Evolutionary conservation across 2,797 vertebrate genomes (phyloP).

Genomic region (Coregonus suidteri): DNA sequence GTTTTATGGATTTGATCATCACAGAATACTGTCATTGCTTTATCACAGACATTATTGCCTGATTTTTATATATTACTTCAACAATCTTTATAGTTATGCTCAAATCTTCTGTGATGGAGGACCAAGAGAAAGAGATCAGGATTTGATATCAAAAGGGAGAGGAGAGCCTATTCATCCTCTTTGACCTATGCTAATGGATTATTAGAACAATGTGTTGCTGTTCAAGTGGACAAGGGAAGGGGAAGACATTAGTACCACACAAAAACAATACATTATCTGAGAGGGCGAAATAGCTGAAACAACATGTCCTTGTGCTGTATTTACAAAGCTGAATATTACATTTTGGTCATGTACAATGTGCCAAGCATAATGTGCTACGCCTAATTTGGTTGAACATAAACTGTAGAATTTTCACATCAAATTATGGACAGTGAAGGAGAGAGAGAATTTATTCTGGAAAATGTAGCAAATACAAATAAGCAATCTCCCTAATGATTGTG

Average conservation of each 20-base stretch:
- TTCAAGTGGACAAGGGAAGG: neutral
- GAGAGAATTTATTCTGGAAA: constrained; percentile 68
- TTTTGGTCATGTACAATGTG: constrained; percentile 61
- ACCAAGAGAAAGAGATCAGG: neutral
- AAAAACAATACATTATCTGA: constrained; percentile 46
- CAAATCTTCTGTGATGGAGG: neutral
- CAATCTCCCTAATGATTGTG: constrained; percentile 77
- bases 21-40: neutral
- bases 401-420: constrained; percentile 59
- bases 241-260: constrained; percentile 18
- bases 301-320: constrained; percentile 47
- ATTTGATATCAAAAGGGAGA: neutral
- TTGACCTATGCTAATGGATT: neutral
- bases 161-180: neutral
- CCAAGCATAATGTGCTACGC: constrained; percentile 55
- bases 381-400: constrained; percentile 62
- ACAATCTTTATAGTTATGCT: neutral
- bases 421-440: constrained; percentile 45
- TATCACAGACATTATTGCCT: neutral
- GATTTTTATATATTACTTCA: neutral
- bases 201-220: neutral
- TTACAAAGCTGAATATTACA: constrained; percentile 58
- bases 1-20: neutral
- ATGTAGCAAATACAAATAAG: constrained; percentile 70
- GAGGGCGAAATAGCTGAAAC: constrained; percentile 26